Base-by-base conservation (phyloP, 2,113 vertebrate genomes). In the Zosterops japonicus region DNA sequence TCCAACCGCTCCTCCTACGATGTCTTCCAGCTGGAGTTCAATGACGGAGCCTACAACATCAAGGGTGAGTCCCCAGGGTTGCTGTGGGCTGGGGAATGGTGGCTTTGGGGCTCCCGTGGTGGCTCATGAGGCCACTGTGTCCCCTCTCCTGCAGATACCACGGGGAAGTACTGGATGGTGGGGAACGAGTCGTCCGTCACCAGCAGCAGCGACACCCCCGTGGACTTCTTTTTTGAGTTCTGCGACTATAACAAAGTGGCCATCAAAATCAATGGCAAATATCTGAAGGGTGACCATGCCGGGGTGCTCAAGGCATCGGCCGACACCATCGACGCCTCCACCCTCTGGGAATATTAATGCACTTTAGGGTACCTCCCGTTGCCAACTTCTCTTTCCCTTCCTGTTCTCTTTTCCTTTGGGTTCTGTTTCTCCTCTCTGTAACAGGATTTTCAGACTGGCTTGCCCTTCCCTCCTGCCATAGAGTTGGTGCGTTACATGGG, bases 161-260 rank as follows among this genome's bases (percentile, higher is more conserved):
- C 99, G 2, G 99, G 99, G 60, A 99, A 99, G 92, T 99, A 99
- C 98, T 99, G 99, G 99, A 99, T 98, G 97, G 98, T 99, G 64
- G 99, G 99, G 8, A 99, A 90, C 2, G 99, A 99, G 96, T 98
- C 98, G 3, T 98, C 98, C 0, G 98, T 99, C 92, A 98, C 99
- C 97, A 99, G 99, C 98, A 99, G 99, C 98, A 99, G 99, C 14
- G 98, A 99, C 92, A 70, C 92, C 6, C 99, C 99, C 1, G 98
- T 99, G 65, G 99, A 99, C 97, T 99, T 99, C 98, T 98, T 99
- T 96, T 98, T 99, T 8, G 99, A 99, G 97, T 99, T 99, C 97
- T 99, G 99, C 64, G 99, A 99, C 96, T 99, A 99, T 97, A 99
- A 99, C 98, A 99, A 99, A 97, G 98, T 99, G 96, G 99, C 99